These are phyloP conservation scores for Notamacropus eugenii DNA, from an alignment of 2,797 vertebrate genomes.

Conservation along the genomic window DNA sequence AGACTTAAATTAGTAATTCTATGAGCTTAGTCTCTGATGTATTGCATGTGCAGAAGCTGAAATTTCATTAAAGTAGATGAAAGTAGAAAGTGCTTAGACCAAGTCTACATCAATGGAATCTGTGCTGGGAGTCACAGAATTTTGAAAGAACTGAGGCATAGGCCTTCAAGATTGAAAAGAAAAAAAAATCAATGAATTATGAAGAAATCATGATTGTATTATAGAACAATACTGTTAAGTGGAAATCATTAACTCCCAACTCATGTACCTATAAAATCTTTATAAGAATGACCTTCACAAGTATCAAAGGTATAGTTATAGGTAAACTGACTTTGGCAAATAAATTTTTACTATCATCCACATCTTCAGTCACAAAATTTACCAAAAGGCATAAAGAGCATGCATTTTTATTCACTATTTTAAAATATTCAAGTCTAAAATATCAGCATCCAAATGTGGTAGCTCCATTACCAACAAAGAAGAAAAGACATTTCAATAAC, in stretches of 20 bases:
- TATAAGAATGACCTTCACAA: neutral
- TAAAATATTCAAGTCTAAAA: neutral
- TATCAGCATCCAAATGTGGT: neutral
- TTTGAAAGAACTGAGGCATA: neutral
- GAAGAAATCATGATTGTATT: neutral
- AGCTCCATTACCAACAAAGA: neutral
- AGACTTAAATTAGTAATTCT: neutral
- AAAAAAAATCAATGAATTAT: neutral
- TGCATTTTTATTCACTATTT: neutral
- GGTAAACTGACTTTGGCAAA: neutral
- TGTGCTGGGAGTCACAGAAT: neutral
- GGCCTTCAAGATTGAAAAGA: neutral
- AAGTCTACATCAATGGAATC: neutral
- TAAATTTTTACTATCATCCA: neutral
- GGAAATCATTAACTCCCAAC: neutral
- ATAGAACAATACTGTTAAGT: neutral
- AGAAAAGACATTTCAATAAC: neutral
- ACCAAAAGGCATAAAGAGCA: neutral
- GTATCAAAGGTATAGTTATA: neutral
- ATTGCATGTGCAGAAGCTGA: neutral
- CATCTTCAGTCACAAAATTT: neutral
- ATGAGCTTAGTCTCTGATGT: neutral
- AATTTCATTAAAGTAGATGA: neutral
- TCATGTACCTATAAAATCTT: neutral
- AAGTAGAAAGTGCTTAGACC: neutral